Conservation (phyloP, 1,140 invertebrate genomes). For the Orchesella cincta region DNA sequence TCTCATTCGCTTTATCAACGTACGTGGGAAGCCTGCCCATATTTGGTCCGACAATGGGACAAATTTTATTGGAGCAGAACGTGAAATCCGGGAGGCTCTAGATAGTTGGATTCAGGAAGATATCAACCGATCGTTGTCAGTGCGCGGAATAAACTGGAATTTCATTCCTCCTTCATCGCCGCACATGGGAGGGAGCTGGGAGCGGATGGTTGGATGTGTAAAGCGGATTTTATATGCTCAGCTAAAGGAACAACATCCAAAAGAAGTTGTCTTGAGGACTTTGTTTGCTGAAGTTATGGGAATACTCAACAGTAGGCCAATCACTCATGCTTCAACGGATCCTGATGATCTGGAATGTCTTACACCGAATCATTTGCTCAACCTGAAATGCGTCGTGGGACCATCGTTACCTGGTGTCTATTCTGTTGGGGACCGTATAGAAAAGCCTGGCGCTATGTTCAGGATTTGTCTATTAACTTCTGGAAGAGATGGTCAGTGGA, state of each 20-base stretch:
- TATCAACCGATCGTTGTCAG: not conserved
- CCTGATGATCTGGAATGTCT: conserved; percentile 42
- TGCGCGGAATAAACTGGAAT: not conserved
- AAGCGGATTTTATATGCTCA: not conserved
- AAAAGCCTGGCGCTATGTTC: not conserved
- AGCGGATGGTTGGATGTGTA: not conserved
- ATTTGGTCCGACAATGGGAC: conserved; percentile 54
- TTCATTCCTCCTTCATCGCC: not conserved
- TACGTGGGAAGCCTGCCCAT: conserved; percentile 46
- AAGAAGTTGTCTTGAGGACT: conserved; percentile 35
- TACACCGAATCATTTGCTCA: conserved; percentile 50
- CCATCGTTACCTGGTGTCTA: not conserved
- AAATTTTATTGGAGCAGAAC: conserved; percentile 50
- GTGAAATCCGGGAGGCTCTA: conserved; percentile 40
- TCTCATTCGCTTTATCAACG: conserved; percentile 49
- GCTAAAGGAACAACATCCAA: not conserved
- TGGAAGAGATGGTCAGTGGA: conserved; percentile 42
- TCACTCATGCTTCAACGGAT: conserved; percentile 44
- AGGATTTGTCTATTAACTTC: conserved; percentile 32
- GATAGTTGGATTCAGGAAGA: not conserved
- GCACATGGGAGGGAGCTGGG: not conserved
- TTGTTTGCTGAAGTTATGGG: conserved; percentile 47
- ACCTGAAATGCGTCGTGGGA: not conserved
- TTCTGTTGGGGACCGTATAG: not conserved
- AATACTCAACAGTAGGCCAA: conserved; percentile 50